These are phyloP conservation scores for Malaclemys terrapin DNA, from an alignment of 2,113 vertebrate species.

Conservation along the genomic window DNA sequence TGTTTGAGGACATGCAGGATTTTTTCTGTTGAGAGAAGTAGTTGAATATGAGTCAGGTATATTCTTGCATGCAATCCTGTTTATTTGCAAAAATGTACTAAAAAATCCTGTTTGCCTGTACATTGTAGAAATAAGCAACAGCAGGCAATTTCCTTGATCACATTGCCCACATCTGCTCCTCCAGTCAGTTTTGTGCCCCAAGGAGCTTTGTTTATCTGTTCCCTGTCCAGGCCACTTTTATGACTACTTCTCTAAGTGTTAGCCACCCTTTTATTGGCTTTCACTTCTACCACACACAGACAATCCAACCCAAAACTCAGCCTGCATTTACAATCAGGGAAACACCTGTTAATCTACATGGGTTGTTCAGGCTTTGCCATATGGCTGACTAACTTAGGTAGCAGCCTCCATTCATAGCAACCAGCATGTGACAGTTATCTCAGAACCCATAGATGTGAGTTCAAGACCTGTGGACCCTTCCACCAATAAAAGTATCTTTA, in stretches of 20 bases:
- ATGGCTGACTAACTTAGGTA: not conserved
- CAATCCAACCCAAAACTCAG: not conserved
- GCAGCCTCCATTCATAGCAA: not conserved
- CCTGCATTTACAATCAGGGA: not conserved
- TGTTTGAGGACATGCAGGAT: not conserved
- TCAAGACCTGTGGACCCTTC: not conserved
- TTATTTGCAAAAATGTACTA: not conserved
- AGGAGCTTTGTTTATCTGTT: not conserved
- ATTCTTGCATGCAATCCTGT: not conserved
- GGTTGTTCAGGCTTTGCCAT: not conserved
- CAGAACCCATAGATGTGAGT: not conserved
- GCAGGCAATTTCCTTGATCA: not conserved
- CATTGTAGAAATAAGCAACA: not conserved
- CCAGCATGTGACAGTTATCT: not conserved
- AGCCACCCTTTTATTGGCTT: not conserved
- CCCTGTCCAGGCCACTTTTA: not conserved
- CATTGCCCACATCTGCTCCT: not conserved
- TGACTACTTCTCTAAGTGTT: not conserved
- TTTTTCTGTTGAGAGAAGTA: not conserved
- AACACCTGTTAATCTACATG: not conserved
- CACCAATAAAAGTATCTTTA: not conserved
- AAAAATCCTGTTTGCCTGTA: not conserved
- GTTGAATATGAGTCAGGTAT: not conserved
- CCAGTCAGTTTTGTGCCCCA: not conserved
- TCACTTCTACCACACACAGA: not conserved